Percentiles rank a stretch among this genome's conserved stretches.
Evolutionary conservation across 1,140 invertebrate species (phyloP).

Genomic region (Contarinia nasturtii): DNA sequence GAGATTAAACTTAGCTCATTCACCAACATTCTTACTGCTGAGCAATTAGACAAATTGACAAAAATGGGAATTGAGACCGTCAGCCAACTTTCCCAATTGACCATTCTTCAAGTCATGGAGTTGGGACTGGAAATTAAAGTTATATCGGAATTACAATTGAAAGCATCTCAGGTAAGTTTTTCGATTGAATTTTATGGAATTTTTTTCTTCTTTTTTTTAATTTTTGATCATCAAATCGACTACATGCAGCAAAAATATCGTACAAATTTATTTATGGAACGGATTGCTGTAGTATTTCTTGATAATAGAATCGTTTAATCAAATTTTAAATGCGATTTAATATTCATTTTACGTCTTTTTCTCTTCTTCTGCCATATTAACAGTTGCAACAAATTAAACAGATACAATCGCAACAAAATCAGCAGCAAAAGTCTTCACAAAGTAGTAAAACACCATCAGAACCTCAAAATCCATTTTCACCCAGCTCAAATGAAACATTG

Average conservation of each 20-base stretch:
- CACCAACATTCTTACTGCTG: constrained; percentile 25
- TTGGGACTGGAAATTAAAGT: constrained; percentile 33
- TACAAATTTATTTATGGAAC: constrained; percentile 13
- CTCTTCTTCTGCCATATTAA: too few relatives aligned
- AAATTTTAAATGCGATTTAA: too few relatives aligned
- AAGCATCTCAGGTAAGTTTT: constrained; percentile 17
- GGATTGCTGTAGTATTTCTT: too few relatives aligned
- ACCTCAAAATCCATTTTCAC: constrained; percentile 9
- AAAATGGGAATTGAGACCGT: constrained; percentile 35
- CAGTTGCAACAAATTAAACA: neutral
- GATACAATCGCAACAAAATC: neutral
- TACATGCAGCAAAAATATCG: neutral
- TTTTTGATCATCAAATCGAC: too few relatives aligned
- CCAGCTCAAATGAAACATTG: neutral
- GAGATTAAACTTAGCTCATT: neutral
- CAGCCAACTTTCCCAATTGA: constrained; percentile 33
- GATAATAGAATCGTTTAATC: too few relatives aligned
- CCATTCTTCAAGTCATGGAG: constrained; percentile 33
- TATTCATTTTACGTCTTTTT: too few relatives aligned
- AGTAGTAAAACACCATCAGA: constrained; percentile 10
- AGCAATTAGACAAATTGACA: constrained; percentile 32
- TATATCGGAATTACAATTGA: constrained; percentile 36
- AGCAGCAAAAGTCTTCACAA: too few relatives aligned
- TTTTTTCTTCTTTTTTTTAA: too few relatives aligned
- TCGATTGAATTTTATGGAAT: too few relatives aligned